Conservation (phyloP, 1,140 invertebrate genomes). For the Diprion similis region DNA sequence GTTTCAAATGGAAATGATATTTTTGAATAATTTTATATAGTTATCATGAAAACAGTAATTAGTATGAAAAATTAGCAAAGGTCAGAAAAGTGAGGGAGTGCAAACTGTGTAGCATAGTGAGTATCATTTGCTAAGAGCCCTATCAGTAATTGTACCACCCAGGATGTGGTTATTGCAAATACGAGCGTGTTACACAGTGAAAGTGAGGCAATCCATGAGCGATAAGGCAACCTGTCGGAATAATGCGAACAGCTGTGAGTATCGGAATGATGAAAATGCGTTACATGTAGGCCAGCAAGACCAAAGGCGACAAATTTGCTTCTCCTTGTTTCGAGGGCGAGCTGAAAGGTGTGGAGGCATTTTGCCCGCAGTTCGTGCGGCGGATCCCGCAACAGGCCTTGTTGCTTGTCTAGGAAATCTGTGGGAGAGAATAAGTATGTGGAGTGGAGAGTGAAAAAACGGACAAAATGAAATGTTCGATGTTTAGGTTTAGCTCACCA, state of each 20-base stretch:
- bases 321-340: slow-evolving; percentile 86
- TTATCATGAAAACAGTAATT: too few species aligned
- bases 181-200: neutral
- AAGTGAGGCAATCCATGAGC: neutral
- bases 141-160: neutral
- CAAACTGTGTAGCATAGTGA: neutral
- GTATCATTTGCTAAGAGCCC: neutral
- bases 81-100: neutral
- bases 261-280: neutral
- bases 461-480: slow-evolving; percentile 32
- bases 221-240: neutral
- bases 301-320: slow-evolving; percentile 83
- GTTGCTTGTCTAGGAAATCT: slow-evolving; percentile 86
- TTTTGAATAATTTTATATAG: too few species aligned
- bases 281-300: slow-evolving; percentile 84
- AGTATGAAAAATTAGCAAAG: too few species aligned
- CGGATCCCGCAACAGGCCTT: slow-evolving; percentile 77
- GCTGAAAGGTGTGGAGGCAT: slow-evolving; percentile 82
- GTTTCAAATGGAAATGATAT: too few species aligned
- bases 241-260: neutral
- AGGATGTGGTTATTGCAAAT: neutral
- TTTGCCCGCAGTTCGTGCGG: slow-evolving; percentile 83
- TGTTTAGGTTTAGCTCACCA: slow-evolving; percentile 64
- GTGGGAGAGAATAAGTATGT: slow-evolving; percentile 39
- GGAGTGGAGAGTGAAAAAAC: slow-evolving; percentile 20